Percentiles rank a stretch among this genome's conserved stretches.
Conservation (phyloP, 2,797 vertebrate genomes). For the Syngnathus rostellatus region DNA sequence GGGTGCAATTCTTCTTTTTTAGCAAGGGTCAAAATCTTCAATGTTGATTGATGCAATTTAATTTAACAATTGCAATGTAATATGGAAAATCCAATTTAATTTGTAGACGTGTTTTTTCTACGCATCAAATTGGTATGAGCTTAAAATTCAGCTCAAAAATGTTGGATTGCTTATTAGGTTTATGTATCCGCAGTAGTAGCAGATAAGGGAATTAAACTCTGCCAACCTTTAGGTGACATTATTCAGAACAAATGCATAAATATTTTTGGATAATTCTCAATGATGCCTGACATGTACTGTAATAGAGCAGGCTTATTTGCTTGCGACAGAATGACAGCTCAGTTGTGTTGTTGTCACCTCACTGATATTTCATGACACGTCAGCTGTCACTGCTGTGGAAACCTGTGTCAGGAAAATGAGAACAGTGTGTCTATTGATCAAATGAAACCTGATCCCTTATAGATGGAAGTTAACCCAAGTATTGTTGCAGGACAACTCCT, state of each 20-base stretch:
- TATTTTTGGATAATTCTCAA: background rate
- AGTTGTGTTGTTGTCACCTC: conserved; percentile 44
- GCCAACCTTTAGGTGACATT: background rate
- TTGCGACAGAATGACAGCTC: conserved; percentile 1
- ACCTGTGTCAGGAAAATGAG: conserved; percentile 71
- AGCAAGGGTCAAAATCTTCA: too few species aligned
- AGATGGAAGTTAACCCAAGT: conserved; percentile 22
- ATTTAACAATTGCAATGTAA: too few species aligned
- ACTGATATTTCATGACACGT: conserved; percentile 53
- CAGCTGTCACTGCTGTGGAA: conserved; percentile 56
- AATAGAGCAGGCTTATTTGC: background rate
- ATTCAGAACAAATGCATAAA: background rate
- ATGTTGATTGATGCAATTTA: too few species aligned
- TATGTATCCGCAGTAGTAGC: background rate
- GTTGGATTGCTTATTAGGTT: background rate
- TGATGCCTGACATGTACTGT: background rate
- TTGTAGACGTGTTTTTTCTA: too few species aligned
- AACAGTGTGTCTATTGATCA: conserved; percentile 71
- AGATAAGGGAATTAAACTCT: background rate
- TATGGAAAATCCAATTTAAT: too few species aligned
- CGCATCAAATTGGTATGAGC: too few species aligned
- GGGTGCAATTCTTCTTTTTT: too few species aligned
- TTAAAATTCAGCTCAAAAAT: background rate
- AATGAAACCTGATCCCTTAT: conserved; percentile 63
- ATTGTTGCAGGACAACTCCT: conserved; percentile 23